Base-by-base conservation (phyloP, 2,113 vertebrate species). In the Megaceryle torquata region DNA sequence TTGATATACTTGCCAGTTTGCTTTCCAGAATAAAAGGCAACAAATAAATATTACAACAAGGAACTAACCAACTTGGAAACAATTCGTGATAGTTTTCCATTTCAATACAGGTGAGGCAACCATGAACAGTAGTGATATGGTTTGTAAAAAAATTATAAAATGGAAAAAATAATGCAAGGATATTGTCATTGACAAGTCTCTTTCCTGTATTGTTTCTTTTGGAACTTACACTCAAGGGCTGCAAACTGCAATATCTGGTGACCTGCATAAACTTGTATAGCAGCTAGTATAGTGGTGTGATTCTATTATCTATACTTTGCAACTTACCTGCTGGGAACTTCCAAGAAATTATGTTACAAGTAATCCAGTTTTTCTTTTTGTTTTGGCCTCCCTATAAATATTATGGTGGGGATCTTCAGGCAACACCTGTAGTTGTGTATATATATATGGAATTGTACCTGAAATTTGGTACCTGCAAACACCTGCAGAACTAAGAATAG, bases 271-370 rank as follows among this genome's bases (percentile, higher is more conserved):
- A 95, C 85, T 81, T 81, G 89, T 94, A 90, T 24, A 94, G 75
- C 82, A 95, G 89, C 82, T 69, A 43, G n/a, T 51, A 15, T 22
- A 88, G 59, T 83, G 79, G 46, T 97, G 93, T 96, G 94, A 96
- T 97, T 94, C 85, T 78, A 78, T 94, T 96, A 96, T 74, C 93
- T 84, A 91, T 89, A 64, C 46, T 97, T 96, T 64, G 86, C 88
- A 90, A 90, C 85, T 67, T 86, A 96, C 91, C 95, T 95, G 94
- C 94, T 94, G 90, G 68, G 91, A 97, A 86, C 94, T 90, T 93
- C 76, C 60, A 83, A 75, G 85, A 86, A 95, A 90, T 83, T 10
- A 74, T 90, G 33, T 74, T 96, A 77, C 2, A 90, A 91, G 43
- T 79, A 93, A 91, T 83, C 54, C 37, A 78, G 31, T 65, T 94